Evolutionary conservation across 2,113 vertebrate genomes (phyloP).

Genomic region (Cephalophus harveyi): DNA sequence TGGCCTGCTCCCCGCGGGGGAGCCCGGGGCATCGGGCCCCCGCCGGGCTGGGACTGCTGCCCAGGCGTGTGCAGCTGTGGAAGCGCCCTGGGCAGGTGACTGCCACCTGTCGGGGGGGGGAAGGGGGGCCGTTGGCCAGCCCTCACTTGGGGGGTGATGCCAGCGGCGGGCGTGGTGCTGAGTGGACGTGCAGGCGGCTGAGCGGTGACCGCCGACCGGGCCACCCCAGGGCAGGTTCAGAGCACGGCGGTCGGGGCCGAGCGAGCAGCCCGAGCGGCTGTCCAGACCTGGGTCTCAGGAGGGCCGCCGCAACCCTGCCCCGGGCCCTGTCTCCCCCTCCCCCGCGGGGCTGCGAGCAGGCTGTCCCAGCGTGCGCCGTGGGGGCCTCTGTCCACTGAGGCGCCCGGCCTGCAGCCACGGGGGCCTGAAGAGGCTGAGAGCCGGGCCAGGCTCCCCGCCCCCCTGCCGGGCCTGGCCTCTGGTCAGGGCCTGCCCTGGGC

Average conservation of each 20-base stretch:
- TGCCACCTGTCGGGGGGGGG: background rate
- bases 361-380: background rate
- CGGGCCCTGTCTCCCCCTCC: background rate
- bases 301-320: background rate
- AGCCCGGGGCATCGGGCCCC: accelerated
- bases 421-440: too few relatives aligned
- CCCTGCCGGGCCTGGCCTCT: background rate
- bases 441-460: background rate
- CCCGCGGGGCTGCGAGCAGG: background rate
- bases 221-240: background rate
- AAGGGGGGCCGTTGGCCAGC: background rate
- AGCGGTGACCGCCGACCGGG: background rate
- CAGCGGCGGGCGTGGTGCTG: too few relatives aligned
- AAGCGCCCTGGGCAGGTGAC: background rate
- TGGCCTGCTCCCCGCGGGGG: accelerated
- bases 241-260: background rate
- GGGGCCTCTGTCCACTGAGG: background rate
- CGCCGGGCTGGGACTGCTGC: background rate
- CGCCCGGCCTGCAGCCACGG: too few relatives aligned
- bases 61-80: background rate
- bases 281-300: too few relatives aligned
- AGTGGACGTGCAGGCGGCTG: background rate
- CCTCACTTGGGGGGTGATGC: background rate
- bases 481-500: background rate
- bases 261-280: background rate